phyloP scores from a whole-genome alignment of 2,113 vertebrate genomes.

The Sapajus apella region DNA sequence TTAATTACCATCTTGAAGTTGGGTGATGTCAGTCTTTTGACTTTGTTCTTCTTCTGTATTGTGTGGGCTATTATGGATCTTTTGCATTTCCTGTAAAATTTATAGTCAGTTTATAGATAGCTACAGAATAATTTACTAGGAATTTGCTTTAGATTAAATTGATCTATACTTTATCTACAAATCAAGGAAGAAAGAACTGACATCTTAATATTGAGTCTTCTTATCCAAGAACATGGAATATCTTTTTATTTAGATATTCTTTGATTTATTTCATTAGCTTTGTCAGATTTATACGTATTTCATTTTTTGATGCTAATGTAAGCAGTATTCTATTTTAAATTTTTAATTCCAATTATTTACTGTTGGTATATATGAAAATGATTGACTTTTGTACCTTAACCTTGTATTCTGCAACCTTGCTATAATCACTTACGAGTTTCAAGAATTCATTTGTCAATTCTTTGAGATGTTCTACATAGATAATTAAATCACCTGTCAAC shows the following conservation, averaged over 20 bases:
- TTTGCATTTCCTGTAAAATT: not conserved
- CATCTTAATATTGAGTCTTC: not conserved
- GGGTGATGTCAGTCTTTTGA: not conserved
- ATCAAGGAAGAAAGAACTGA: not conserved
- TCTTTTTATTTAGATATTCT: not conserved
- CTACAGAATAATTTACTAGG: not conserved
- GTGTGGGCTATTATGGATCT: not conserved
- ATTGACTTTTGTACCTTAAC: not conserved
- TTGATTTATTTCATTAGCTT: not conserved
- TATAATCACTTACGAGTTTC: not conserved
- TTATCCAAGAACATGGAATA: not conserved
- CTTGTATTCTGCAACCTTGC: not conserved
- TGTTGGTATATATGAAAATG: not conserved
- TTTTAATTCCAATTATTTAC: not conserved
- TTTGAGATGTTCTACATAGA: not conserved
- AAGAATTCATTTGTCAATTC: not conserved
- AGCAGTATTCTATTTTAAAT: not conserved
- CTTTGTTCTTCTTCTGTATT: not conserved
- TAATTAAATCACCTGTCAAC: not conserved
- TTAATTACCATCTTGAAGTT: not conserved
- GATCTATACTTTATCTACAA: not conserved
- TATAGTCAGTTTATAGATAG: not conserved
- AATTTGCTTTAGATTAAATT: not conserved
- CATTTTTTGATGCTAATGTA: not conserved
- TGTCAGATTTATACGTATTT: not conserved